Evolutionary conservation across 2,888 invertebrate species (phyloP), one percentile per base, ranked within the genome.

Genomic region (Sepioteuthis lessoniana): DNA sequence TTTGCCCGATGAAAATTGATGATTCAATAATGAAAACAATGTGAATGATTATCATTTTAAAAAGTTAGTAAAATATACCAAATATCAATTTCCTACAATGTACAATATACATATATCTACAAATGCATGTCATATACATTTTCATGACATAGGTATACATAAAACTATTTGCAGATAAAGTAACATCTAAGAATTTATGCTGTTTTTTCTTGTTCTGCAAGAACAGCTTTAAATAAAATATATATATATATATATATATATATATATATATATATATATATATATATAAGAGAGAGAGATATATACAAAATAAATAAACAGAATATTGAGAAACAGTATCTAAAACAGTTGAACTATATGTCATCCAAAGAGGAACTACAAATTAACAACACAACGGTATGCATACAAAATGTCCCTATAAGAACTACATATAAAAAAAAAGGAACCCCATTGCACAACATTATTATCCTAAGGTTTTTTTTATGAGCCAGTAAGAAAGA

Each of bases 251-350:
- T 42, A 42, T 42, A 42, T 42, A 42, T 42, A 42, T 42, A 42
- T 42, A 42, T 42, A 3, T 7, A 42, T 42, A 42, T 42, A 42
- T 42, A 42, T 7, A 42, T 42, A 42, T 42, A 42, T 7, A 42
- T 42, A 7, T 42, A 42, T 42, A 42, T 42, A 7, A 42, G 3
- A 42, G 5, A 55, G 16, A 28, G 16, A 55, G 16, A 25, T 55
- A 55, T 55, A 76, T 4, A 76, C 16, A 76, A 16, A 13, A 76
- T 10, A 76, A n/a, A 76, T 76, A 76, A n/a, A 76, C n/a, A 76
- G n/a, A 76, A 76, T 76, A 76, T 35, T 76, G 76, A 76, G 76
- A 76, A 76, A 76, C 76, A 76, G 76, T n/a, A 76, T n/a, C 76
- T 76, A 35, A 76, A 76, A 76, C 76, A 76, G 76, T 76, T 76